Percentiles rank a stretch among this genome's conserved stretches.
These are phyloP conservation scores for Limnephilus auricula DNA, from an alignment of 2,888 invertebrate species.

Conservation along the genomic window DNA sequence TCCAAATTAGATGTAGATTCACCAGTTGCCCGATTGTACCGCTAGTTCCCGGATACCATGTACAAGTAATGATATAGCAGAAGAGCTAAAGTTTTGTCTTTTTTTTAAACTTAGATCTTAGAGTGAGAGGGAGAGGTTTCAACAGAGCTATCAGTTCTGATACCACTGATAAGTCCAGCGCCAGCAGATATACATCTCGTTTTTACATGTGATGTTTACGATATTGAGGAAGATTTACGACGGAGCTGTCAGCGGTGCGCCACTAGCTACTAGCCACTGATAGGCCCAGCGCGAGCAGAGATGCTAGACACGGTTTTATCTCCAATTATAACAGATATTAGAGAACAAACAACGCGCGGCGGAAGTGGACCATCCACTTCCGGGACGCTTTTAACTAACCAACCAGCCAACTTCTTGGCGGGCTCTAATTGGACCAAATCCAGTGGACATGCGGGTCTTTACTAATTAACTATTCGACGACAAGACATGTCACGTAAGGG, in stretches of 20 bases:
- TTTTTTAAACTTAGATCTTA: no score
- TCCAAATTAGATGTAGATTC: no score
- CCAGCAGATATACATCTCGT: neutral
- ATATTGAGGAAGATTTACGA: neutral
- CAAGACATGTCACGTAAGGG: neutral
- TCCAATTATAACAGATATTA: slow-evolving; percentile 29
- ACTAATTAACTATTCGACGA: neutral
- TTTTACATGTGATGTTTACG: neutral
- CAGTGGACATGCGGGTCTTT: slow-evolving; percentile 26
- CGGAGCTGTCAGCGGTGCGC: neutral
- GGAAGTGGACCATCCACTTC: slow-evolving; percentile 54
- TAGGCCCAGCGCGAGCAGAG: neutral
- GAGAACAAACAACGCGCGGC: slow-evolving; percentile 33
- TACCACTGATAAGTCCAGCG: no score
- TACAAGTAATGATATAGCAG: no score
- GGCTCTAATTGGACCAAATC: neutral
- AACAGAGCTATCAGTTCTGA: no score
- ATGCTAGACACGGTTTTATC: neutral
- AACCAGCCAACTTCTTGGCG: slow-evolving; percentile 41
- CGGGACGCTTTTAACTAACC: slow-evolving; percentile 52
- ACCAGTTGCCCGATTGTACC: no score
- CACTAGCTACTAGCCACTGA: neutral
- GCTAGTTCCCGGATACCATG: no score
- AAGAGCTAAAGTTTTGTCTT: no score
- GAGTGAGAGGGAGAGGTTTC: no score